Percentiles rank a stretch among this genome's conserved stretches.
Conservation (phyloP, 1,140 invertebrate species). For the Augochlora pura region DNA sequence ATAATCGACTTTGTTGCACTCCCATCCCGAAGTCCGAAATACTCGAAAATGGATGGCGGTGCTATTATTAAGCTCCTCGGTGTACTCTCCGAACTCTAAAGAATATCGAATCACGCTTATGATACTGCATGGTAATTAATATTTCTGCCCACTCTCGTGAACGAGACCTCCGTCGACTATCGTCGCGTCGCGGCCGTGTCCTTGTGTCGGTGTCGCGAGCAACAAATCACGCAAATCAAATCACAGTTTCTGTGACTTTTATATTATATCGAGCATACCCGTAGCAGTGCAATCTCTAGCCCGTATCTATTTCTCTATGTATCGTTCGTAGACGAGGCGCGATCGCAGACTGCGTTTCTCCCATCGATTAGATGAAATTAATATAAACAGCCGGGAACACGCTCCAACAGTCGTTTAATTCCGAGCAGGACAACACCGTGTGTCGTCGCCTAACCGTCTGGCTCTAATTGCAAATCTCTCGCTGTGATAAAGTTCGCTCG, state of each 20-base stretch:
- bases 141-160: background rate
- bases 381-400: background rate
- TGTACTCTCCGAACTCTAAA: background rate
- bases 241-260: conserved; percentile 1
- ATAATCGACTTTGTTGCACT: too few species aligned
- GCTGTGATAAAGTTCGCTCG: conserved; percentile 54
- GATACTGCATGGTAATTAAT: conserved; percentile 14
- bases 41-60: too few species aligned
- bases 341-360: conserved; percentile 18
- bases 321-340: conserved; percentile 24
- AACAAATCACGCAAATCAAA: background rate
- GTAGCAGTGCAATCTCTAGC: conserved; percentile 29
- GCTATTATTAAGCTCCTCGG: too few species aligned
- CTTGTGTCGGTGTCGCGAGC: background rate
- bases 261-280: conserved; percentile 16
- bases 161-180: background rate
- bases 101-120: conserved; percentile 20
- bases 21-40: too few species aligned
- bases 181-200: too few species aligned
- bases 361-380: too few species aligned
- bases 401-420: background rate
- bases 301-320: conserved; percentile 21
- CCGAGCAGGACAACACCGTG: background rate
- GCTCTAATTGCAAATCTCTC: conserved; percentile 39
- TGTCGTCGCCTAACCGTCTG: conserved; percentile 26